Base-by-base conservation (phyloP, 2,797 vertebrate species). In the Parauchenoglanis punctatus region DNA sequence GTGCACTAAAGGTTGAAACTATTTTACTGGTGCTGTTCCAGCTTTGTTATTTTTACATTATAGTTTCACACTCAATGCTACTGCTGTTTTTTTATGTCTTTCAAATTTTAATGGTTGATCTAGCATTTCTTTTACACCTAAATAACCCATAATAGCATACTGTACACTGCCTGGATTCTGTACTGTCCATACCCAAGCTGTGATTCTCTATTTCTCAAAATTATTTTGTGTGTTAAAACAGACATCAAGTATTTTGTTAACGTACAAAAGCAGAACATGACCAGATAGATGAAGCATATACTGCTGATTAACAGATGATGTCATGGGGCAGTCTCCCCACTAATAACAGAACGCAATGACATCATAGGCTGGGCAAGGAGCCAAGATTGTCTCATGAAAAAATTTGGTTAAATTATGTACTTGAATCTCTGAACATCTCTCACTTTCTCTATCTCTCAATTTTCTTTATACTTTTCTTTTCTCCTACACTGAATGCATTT, bases 271-370 rank as follows among this genome's bases (percentile, higher is more conserved):
- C 81, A 56, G 23, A 72, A 56, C 7, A n/a, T 49, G 73, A 72
- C 44, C 75, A 72, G 61, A 76, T 23, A 56, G 81, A 83, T 10
- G 6, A 11, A n/a, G 3, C 1, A 20, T 52, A 83, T 84, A 46
- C 83, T 44, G 63, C 31, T 58, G 82, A 85, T 88, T 88, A 85
- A 88, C 68, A 84, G 77, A 67, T 88, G 83, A 88, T 88, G 83
- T 73, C 87, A 88, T 72, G 52, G 46, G 40, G 61, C 65, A 88
- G 65, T 44, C 81, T 84, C 75, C 59, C 20, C 31, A 18, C 72
- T 76, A 85, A 88, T 85, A 46, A 80, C 82, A 78, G 11, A 72
- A 75, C 56, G 2, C 49, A 1, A 85, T 88, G 75, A 88, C 65
- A 85, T 88, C 87, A 88, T 72, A 2, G 76, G n/a, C 49, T 15